These are phyloP conservation scores for Pollenia angustigena DNA, from an alignment of 2,888 invertebrate species.

Conservation along the genomic window DNA sequence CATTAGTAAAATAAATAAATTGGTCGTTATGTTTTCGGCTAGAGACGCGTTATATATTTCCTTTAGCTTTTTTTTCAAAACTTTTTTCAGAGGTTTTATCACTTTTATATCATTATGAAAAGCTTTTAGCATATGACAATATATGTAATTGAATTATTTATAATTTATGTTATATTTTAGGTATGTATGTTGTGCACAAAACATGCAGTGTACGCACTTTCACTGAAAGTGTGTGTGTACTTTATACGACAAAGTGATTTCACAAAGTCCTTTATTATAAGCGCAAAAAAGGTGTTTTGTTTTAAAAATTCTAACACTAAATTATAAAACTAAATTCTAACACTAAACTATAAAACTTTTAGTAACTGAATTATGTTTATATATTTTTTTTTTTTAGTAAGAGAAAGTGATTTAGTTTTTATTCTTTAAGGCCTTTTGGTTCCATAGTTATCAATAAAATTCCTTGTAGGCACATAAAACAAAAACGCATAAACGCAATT, in stretches of 20 bases:
- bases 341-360: conserved; percentile 5
- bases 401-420: no score
- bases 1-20: conserved; percentile 65
- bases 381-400: no score
- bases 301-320: conserved; percentile 22
- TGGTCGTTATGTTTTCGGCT: conserved; percentile 48
- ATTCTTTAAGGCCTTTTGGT: no score
- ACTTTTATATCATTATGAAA: conserved; percentile 71
- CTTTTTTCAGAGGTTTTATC: conserved; percentile 65
- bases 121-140: conserved; percentile 74
- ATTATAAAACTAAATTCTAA: conserved; percentile 18
- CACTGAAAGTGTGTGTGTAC: background rate
- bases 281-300: conserved; percentile 35
- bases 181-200: background rate
- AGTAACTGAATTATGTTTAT: background rate
- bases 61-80: conserved; percentile 14
- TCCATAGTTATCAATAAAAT: no score
- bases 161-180: conserved; percentile 46
- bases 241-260: conserved; percentile 5
- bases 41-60: conserved; percentile 40
- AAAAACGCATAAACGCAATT: no score
- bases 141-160: conserved; percentile 71
- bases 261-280: conserved; percentile 11
- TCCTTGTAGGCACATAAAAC: no score
- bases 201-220: background rate